phyloP scores from a whole-genome alignment of 2,113 vertebrate species.

The Tachysurus fulvidraco region DNA sequence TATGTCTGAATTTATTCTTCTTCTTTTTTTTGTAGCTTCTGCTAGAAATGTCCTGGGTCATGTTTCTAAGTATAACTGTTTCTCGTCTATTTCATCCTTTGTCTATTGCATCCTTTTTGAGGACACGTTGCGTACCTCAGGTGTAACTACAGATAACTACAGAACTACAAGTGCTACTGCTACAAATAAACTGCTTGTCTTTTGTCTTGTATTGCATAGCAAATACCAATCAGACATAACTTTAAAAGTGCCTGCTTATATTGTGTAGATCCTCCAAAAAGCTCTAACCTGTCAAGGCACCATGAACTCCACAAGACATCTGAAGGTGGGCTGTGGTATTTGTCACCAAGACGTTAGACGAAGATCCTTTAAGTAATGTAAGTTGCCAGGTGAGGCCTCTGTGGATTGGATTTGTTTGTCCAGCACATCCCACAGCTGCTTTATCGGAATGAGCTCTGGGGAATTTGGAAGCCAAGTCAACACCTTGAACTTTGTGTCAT shows the following conservation, averaged over 20 bases:
- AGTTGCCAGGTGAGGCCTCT: neutral
- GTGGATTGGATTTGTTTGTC: neutral
- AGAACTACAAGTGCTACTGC: too few relatives aligned
- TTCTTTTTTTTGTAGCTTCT: constrained; percentile 64
- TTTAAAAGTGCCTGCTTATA: neutral
- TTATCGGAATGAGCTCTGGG: neutral
- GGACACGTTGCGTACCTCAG: too few relatives aligned
- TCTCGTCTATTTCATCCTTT: constrained; percentile 25
- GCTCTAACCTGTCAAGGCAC: neutral
- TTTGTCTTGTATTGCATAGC: too few relatives aligned
- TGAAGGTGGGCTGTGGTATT: neutral
- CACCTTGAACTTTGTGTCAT: constrained; percentile 7
- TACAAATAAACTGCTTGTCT: constrained; percentile 19
- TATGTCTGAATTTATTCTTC: constrained; percentile 69
- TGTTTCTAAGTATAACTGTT: constrained; percentile 38
- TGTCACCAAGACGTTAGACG: neutral
- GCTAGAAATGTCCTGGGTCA: constrained; percentile 48
- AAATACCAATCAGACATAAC: neutral
- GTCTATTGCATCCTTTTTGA: neutral
- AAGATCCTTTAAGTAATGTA: neutral
- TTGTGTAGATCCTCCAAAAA: neutral
- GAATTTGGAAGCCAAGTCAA: neutral
- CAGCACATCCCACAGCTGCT: neutral
- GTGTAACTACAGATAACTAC: too few relatives aligned
- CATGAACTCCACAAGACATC: neutral